Evolutionary conservation across 2,888 invertebrate genomes (phyloP).

Genomic region (Apodemia duryi): DNA sequence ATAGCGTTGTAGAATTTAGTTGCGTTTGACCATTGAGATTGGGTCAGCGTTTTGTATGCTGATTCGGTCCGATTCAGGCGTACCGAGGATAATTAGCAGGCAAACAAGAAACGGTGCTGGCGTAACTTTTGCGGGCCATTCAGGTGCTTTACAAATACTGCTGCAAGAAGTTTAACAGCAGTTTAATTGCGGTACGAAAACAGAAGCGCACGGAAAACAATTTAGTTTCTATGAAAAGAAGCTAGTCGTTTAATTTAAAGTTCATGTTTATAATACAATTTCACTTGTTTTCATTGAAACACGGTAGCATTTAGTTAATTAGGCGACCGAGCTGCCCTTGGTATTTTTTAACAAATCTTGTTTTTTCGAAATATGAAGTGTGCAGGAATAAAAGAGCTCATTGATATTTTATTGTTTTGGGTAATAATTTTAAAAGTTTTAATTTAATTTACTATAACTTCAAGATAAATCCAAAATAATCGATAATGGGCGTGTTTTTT

Average conservation of each 20-base stretch:
- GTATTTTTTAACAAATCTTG: no score
- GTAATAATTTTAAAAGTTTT: no score
- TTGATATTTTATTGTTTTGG: no score
- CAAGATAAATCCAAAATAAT: no score
- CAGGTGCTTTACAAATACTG: conserved; percentile 75
- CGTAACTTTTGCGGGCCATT: conserved; percentile 68
- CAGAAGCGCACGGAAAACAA: conserved; percentile 71
- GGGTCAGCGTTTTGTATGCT: conserved; percentile 68
- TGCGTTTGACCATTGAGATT: conserved; percentile 66
- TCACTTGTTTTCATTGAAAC: not conserved
- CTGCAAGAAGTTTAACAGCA: conserved; percentile 77
- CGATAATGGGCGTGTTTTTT: no score
- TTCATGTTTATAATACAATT: conserved; percentile 33
- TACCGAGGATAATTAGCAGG: conserved; percentile 70
- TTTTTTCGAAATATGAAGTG: no score
- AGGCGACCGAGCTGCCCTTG: no score
- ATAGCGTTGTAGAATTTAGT: conserved; percentile 51
- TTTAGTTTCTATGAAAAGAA: conserved; percentile 72
- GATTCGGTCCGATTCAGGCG: conserved; percentile 49
- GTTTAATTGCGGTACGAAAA: conserved; percentile 76
- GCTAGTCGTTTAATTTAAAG: conserved; percentile 47
- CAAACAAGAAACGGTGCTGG: conserved; percentile 67
- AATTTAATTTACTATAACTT: no score
- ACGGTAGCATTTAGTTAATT: not conserved
- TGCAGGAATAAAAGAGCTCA: no score